phyloP scores from a whole-genome alignment of 2,113 vertebrate species.

The Amblyopsis rosae region DNA sequence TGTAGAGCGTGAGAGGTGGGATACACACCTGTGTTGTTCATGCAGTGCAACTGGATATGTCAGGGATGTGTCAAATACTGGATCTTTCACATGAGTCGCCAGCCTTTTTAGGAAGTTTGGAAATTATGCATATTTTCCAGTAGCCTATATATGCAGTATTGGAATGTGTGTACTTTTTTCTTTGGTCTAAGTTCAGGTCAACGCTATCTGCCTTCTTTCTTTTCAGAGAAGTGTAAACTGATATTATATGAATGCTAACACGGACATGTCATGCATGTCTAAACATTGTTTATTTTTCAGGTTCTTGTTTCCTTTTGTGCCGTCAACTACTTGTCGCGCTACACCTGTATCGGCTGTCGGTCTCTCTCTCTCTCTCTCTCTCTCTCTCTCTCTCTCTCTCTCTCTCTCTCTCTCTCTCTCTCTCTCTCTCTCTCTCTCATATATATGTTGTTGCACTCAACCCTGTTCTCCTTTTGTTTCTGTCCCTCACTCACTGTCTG shows the following conservation, averaged over 20 bases:
- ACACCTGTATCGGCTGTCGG: slow-evolving; percentile 7
- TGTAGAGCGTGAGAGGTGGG: background rate
- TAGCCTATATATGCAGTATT: background rate
- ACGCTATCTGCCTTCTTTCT: background rate
- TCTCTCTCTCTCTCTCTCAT: slow-evolving; percentile 10
- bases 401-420: slow-evolving; percentile 23
- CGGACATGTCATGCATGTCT: background rate
- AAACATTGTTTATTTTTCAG: slow-evolving; percentile 21
- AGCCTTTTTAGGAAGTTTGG: background rate
- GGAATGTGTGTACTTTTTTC: background rate
- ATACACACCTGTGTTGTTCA: background rate
- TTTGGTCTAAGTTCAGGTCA: background rate
- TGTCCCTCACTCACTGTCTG: slow-evolving; percentile 16
- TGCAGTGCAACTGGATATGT: background rate
- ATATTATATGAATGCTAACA: background rate
- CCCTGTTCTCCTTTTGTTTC: background rate
- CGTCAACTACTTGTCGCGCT: slow-evolving; percentile 32
- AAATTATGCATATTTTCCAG: background rate
- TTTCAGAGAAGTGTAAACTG: background rate
- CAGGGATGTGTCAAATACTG: background rate
- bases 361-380: slow-evolving; percentile 27
- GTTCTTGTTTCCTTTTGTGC: slow-evolving; percentile 40
- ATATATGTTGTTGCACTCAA: background rate
- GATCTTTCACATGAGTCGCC: background rate
- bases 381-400: slow-evolving; percentile 4